Conservation (phyloP, 2,888 invertebrate genomes). For the Magallana nippona region DNA sequence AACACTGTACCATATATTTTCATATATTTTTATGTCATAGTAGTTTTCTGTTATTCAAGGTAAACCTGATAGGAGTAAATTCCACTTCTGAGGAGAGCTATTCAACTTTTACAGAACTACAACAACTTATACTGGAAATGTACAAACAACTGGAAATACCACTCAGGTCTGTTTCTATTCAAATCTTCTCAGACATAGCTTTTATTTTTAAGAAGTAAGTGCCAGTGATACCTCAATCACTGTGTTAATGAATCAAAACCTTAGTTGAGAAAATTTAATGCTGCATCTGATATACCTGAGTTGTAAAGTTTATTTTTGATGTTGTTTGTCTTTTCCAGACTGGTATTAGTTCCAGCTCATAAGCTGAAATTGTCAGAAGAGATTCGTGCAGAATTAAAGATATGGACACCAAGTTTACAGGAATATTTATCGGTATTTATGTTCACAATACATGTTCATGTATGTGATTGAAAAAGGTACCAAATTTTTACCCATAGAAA, state of each 20-base stretch:
- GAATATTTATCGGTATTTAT: conserved; percentile 54
- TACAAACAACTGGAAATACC: conserved; percentile 40
- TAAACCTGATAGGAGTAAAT: conserved; percentile 17
- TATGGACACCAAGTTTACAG: conserved; percentile 59
- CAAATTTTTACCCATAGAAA: too few species aligned
- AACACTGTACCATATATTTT: too few species aligned
- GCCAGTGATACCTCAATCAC: too few species aligned
- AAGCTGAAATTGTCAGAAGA: conserved; percentile 53
- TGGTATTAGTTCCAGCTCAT: conserved; percentile 52
- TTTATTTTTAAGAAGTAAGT: too few species aligned
- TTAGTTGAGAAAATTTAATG: too few species aligned
- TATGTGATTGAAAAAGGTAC: too few species aligned
- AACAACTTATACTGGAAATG: conserved; percentile 15
- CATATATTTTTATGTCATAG: not conserved
- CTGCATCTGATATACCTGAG: too few species aligned
- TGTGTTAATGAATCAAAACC: too few species aligned
- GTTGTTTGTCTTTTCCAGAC: conserved; percentile 40
- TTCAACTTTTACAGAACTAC: not conserved
- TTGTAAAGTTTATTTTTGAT: conserved; percentile 21
- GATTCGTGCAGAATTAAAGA: conserved; percentile 59
- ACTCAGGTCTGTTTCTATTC: conserved; percentile 22
- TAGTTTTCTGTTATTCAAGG: not conserved
- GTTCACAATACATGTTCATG: too few species aligned
- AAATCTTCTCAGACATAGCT: not conserved
- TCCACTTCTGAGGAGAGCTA: not conserved